A percentile compares a stretch with the other conserved stretches of the same genome.
These are phyloP conservation scores for Prunella strophiata DNA, from an alignment of 2,797 vertebrate species.

Conservation along the genomic window DNA sequence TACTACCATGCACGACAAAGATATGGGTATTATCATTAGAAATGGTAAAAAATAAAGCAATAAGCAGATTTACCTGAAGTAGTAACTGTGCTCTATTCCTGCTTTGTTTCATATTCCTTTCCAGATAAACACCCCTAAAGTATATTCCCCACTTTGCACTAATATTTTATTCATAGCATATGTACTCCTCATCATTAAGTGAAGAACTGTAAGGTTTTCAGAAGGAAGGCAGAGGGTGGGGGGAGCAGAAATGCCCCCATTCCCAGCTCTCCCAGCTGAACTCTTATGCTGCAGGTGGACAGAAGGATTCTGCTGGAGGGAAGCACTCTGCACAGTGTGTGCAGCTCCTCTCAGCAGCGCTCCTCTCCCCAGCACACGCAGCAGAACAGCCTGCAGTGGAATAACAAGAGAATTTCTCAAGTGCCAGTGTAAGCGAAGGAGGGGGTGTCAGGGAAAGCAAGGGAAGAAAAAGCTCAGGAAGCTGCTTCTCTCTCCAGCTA, in stretches of 20 bases:
- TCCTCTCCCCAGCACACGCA: conserved; percentile 36
- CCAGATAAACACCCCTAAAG: conserved; percentile 19
- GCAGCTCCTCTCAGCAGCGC: conserved; percentile 49
- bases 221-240: background rate
- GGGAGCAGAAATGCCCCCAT: background rate
- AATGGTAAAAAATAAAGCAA: conserved; percentile 32
- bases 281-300: background rate
- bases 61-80: conserved; percentile 63
- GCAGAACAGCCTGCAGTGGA: conserved; percentile 38
- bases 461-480: background rate
- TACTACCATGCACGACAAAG: background rate
- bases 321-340: background rate
- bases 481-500: background rate
- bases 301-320: conserved; percentile 21
- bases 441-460: conserved; percentile 30
- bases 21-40: background rate
- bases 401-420: conserved; percentile 39
- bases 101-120: conserved; percentile 35
- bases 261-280: background rate
- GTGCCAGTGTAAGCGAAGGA: conserved; percentile 25
- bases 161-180: background rate
- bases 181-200: background rate
- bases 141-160: background rate
- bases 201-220: background rate
- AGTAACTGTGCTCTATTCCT: conserved; percentile 20